A percentile compares a stretch with the other conserved stretches of the same genome.
Evolutionary conservation across 2,888 invertebrate genomes (phyloP).

Genomic region (Tenthredo amoena): DNA sequence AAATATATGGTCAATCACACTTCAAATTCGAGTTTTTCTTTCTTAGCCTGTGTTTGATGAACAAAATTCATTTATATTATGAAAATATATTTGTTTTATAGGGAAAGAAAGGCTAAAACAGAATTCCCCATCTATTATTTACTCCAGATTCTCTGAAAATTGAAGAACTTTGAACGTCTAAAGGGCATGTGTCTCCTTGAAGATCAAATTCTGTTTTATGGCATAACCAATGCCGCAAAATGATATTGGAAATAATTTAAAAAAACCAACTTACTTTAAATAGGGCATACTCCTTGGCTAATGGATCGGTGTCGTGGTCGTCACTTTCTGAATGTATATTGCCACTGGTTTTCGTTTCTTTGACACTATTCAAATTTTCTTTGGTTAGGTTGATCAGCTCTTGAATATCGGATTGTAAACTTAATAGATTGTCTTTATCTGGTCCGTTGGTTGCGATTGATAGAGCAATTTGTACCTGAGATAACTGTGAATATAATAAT

Average conservation of each 20-base stretch:
- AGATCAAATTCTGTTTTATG: neutral
- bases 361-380: constrained; percentile 79
- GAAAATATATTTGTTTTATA: no score
- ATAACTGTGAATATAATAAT: constrained; percentile 78
- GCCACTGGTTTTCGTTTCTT: constrained; percentile 66
- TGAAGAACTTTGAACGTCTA: neutral
- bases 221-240: neutral
- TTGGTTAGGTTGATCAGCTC: constrained; percentile 86
- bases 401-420: constrained; percentile 83
- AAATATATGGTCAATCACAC: no score
- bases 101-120: no score
- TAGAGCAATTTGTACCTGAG: constrained; percentile 83
- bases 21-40: neutral
- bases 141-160: neutral
- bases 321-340: constrained; percentile 60
- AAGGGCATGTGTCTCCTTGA: no score
- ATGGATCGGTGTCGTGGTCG: constrained; percentile 68
- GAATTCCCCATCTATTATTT: neutral
- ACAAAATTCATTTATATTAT: no score
- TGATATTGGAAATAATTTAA: neutral
- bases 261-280: constrained; percentile 81
- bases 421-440: constrained; percentile 81
- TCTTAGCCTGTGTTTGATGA: no score
- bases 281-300: constrained; percentile 83
- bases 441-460: constrained; percentile 77